These are phyloP conservation scores for Corythaeola cristata DNA, from an alignment of 2,113 vertebrate genomes.

Conservation along the genomic window DNA sequence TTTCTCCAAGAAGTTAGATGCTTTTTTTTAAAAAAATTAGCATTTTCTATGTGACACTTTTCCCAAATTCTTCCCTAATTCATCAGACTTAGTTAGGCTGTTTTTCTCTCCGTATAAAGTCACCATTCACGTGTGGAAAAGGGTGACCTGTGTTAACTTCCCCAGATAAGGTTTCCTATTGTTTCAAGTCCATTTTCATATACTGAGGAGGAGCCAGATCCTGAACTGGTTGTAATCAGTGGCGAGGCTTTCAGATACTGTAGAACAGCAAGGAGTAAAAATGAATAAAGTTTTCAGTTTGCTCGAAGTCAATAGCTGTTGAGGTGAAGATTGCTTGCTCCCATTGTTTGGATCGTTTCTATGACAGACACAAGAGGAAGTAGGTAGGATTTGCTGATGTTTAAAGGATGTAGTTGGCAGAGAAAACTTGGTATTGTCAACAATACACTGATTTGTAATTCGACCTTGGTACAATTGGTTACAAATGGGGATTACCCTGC, in stretches of 20 bases:
- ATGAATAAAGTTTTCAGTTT: constrained; percentile 41
- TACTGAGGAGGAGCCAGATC: constrained; percentile 56
- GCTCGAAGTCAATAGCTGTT: constrained; percentile 24
- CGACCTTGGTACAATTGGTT: not conserved
- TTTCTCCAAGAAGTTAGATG: not conserved
- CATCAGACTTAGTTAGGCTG: not conserved
- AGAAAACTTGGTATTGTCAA: constrained; percentile 44
- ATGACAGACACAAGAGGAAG: constrained; percentile 51
- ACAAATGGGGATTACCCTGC: constrained; percentile 13
- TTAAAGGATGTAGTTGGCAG: constrained; percentile 23
- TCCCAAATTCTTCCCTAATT: not conserved
- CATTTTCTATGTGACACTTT: not conserved
- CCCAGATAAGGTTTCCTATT: constrained; percentile 58
- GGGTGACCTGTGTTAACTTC: constrained; percentile 25
- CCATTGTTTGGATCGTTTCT: constrained; percentile 60
- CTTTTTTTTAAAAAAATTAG: not conserved
- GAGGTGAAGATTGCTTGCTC: constrained; percentile 46
- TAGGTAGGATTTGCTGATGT: constrained; percentile 54
- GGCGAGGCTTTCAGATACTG: not conserved
- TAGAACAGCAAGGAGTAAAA: constrained; percentile 33
- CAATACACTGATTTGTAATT: constrained; percentile 2
- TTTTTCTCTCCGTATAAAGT: not conserved
- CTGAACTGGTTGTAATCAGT: constrained; percentile 31
- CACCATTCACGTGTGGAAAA: not conserved
- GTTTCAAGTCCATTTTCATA: constrained; percentile 46